A percentile compares a stretch with the other conserved stretches of the same genome.
phyloP scores from a whole-genome alignment of 2,113 vertebrate species.

The Chrysemys picta region DNA sequence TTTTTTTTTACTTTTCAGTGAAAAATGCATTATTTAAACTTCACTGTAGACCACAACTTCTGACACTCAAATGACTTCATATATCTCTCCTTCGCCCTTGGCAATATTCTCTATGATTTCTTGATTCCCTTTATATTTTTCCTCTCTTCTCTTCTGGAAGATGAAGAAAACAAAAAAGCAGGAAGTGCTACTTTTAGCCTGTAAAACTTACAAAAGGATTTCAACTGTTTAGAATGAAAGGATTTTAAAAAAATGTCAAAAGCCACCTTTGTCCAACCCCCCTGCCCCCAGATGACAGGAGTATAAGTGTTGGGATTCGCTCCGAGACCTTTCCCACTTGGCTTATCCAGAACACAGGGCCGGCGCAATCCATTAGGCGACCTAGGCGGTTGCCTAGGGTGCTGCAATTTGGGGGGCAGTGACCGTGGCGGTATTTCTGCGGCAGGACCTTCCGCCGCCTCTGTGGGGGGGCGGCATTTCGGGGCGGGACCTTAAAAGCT shows the following conservation, averaged over 20 bases:
- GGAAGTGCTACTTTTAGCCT: rapidly evolving
- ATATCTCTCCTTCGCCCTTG: neutral
- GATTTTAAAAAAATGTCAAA: neutral
- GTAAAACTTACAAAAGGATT: neutral
- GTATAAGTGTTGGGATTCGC: neutral
- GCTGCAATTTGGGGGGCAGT: no score
- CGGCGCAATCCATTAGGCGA: no score
- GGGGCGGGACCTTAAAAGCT: no score
- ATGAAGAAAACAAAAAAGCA: neutral
- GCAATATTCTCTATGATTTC: neutral
- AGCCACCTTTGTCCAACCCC: neutral
- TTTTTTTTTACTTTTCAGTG: neutral
- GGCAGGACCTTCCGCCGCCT: no score
- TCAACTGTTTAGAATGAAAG: neutral
- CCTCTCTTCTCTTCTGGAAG: neutral
- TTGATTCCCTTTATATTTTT: neutral
- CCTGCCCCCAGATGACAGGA: neutral
- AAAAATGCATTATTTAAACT: neutral
- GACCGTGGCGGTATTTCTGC: no score
- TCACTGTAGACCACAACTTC: neutral
- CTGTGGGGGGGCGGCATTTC: no score
- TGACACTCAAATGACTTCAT: neutral
- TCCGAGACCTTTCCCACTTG: neutral
- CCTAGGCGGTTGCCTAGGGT: no score
- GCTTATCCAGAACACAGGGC: neutral